phyloP scores from a whole-genome alignment of 2,888 invertebrate species.

The Caenorhabditis drosophilae region DNA sequence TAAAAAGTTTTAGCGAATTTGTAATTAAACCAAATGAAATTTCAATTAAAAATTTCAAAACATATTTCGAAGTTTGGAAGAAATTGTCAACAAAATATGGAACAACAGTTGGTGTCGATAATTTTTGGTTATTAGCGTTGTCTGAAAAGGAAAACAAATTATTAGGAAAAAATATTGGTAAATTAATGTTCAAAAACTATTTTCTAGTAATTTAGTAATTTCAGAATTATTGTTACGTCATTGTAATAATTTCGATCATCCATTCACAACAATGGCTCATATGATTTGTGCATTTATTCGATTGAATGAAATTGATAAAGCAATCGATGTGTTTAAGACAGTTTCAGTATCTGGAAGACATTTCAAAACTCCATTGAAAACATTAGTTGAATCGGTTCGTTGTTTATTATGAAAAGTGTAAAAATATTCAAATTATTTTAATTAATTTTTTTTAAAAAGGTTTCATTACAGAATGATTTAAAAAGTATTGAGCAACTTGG shows the following conservation, averaged over 20 bases:
- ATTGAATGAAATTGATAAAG: constrained; percentile 15
- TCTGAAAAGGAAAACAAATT: constrained; percentile 2
- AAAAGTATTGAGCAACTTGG: constrained; percentile 26
- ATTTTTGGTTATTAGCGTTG: constrained; percentile 21
- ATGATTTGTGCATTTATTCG: constrained; percentile 26
- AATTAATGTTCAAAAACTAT: too few relatives aligned
- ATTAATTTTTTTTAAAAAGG: background rate
- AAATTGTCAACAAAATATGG: constrained; percentile 20
- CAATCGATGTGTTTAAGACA: constrained; percentile 16
- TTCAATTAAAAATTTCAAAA: constrained; percentile 18
- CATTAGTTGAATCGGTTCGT: constrained; percentile 23
- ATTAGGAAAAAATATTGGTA: background rate
- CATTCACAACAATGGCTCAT: constrained; percentile 30
- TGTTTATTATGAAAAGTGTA: too few relatives aligned
- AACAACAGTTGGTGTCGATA: constrained; percentile 23
- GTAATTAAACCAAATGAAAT: background rate
- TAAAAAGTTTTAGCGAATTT: constrained; percentile 12
- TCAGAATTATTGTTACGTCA: constrained; percentile 15
- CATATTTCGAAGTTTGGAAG: constrained; percentile 24
- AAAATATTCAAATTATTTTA: background rate
- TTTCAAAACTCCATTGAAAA: constrained; percentile 14
- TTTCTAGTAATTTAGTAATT: too few relatives aligned
- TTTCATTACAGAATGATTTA: constrained; percentile 34
- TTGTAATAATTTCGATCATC: constrained; percentile 30
- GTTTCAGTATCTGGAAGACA: constrained; percentile 32